Conservation (phyloP, 2,113 vertebrate genomes). For the Sylvia atricapilla region DNA sequence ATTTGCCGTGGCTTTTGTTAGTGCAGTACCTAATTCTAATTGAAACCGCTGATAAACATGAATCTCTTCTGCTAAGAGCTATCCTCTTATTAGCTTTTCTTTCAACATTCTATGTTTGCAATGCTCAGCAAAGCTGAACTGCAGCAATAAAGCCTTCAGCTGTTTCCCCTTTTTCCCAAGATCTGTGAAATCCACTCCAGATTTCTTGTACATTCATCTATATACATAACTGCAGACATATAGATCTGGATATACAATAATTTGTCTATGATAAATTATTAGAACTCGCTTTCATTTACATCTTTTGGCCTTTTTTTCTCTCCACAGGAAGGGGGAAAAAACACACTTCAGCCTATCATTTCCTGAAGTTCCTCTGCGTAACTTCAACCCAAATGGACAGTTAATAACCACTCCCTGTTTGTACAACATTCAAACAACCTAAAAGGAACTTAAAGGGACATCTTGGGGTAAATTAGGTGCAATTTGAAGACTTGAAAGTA, state of each 20-base stretch:
- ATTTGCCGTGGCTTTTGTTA: constrained; percentile 8
- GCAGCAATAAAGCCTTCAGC: not conserved
- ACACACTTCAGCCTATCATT: not conserved
- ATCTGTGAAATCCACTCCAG: not conserved
- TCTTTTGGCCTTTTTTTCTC: not conserved
- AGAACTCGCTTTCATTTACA: not conserved
- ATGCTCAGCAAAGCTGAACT: constrained; percentile 18
- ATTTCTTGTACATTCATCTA: not conserved
- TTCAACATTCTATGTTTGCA: not conserved
- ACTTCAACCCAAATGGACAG: not conserved
- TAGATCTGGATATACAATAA: not conserved
- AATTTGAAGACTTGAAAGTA: not conserved
- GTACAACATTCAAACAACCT: not conserved
- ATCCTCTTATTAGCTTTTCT: constrained; percentile 14
- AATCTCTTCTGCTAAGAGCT: not conserved
- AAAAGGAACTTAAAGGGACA: not conserved
- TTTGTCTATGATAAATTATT: not conserved
- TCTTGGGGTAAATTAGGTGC: not conserved
- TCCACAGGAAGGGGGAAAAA: not conserved
- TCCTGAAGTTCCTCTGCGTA: not conserved
- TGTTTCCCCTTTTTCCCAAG: not conserved
- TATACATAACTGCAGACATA: not conserved
- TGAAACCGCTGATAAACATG: not conserved
- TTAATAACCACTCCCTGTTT: not conserved
- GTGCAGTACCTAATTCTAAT: not conserved